Conservation (phyloP, 1,140 invertebrate species). For the Brachionus sp. region DNA sequence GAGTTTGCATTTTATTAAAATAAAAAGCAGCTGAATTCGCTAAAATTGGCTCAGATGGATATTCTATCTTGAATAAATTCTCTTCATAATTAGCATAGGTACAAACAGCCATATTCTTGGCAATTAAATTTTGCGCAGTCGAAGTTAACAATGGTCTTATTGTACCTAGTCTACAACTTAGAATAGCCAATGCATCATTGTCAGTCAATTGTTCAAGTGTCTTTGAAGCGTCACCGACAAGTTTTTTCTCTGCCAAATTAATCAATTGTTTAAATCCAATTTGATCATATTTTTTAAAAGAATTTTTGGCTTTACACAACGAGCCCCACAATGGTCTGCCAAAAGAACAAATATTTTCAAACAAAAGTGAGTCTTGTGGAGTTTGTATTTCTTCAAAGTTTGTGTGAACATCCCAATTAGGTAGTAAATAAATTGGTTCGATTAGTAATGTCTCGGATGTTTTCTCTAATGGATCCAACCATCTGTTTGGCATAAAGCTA, state of each 20-base stretch:
- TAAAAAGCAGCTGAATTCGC: background rate
- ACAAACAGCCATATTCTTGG: background rate
- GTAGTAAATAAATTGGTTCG: slow-evolving; percentile 4
- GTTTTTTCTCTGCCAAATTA: background rate
- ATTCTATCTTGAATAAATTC: background rate
- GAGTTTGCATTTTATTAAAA: background rate
- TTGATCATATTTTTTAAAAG: background rate
- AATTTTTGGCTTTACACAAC: background rate
- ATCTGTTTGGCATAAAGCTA: background rate
- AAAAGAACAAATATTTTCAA: background rate
- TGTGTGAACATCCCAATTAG: background rate
- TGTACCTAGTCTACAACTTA: background rate
- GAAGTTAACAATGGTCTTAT: background rate
- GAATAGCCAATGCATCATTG: background rate
- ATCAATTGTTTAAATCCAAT: background rate
- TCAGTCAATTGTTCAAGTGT: background rate
- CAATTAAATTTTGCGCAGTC: background rate
- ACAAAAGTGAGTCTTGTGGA: background rate
- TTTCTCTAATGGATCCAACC: background rate
- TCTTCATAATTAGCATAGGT: background rate
- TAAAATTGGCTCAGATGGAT: slow-evolving; percentile 4
- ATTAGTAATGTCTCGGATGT: background rate
- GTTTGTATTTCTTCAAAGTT: background rate
- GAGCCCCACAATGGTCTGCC: background rate
- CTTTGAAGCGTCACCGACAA: background rate